phyloP scores from a whole-genome alignment of 2,797 vertebrate genomes.

The Eleutherodactylus coqui region DNA sequence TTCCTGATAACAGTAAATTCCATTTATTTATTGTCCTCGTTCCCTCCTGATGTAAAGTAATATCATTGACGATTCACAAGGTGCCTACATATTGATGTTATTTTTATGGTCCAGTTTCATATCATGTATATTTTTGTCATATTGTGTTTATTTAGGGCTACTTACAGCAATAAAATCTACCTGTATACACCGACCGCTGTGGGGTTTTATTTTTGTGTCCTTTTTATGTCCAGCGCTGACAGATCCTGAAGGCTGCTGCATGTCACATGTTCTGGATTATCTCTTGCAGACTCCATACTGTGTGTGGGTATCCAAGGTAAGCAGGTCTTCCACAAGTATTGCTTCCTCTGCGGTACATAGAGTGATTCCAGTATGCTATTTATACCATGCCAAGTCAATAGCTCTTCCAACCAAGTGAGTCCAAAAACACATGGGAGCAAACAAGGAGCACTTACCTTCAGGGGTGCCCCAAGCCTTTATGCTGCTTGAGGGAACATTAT shows the following conservation, averaged over 20 bases:
- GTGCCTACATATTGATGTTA: conserved; percentile 48
- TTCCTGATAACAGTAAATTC: background rate
- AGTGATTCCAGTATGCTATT: too few species aligned
- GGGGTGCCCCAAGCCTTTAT: too few species aligned
- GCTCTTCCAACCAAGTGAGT: too few species aligned
- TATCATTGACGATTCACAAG: conserved; percentile 21
- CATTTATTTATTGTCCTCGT: background rate
- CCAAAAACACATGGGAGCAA: too few species aligned
- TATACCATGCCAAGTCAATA: too few species aligned
- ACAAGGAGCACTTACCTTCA: too few species aligned
- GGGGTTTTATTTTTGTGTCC: background rate
- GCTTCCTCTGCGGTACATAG: too few species aligned
- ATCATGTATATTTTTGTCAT: conserved; percentile 15
- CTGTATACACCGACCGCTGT: background rate
- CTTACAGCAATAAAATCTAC: conserved; percentile 45
- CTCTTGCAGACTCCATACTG: too few species aligned
- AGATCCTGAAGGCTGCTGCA: background rate
- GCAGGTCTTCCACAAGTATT: too few species aligned
- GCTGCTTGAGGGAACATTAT: too few species aligned
- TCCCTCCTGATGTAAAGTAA: background rate
- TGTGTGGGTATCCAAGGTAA: too few species aligned
- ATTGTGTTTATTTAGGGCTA: conserved; percentile 20
- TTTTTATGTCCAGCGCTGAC: background rate
- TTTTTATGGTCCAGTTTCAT: conserved; percentile 17
- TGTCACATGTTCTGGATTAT: background rate